Percentiles rank a stretch among this genome's conserved stretches.
These are phyloP conservation scores for Sylvietta virens DNA, from an alignment of 2,113 vertebrate species.

Conservation along the genomic window DNA sequence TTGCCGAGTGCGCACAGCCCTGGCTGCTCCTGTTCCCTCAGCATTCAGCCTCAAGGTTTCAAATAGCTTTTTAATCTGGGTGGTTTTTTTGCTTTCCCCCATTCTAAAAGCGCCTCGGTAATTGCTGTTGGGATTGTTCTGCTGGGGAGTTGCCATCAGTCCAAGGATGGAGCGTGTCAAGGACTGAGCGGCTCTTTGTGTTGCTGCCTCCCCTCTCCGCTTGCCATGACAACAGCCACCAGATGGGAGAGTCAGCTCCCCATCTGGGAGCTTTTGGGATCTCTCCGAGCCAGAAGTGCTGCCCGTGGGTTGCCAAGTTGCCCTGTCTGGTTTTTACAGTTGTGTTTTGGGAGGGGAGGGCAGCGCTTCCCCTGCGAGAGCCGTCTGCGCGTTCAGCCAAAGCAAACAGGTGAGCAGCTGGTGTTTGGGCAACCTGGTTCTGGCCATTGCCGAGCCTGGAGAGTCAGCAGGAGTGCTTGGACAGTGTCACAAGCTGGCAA, in stretches of 20 bases:
- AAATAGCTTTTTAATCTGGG: conserved; percentile 34
- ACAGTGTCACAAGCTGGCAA: not conserved
- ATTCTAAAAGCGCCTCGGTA: not conserved
- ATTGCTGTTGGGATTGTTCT: conserved; percentile 23
- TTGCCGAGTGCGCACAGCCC: rapidly evolving
- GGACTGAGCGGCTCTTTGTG: not conserved
- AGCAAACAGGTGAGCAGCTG: not conserved
- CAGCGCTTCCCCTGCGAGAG: not conserved
- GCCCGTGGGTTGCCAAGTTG: not conserved
- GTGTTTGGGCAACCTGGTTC: not conserved
- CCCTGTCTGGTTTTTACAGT: not conserved
- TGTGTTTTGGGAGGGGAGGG: not conserved
- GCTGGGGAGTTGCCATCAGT: not conserved
- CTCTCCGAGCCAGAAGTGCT: not conserved
- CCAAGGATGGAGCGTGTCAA: conserved; percentile 20
- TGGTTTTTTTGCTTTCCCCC: not conserved
- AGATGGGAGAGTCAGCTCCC: not conserved
- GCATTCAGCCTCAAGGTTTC: conserved; percentile 46
- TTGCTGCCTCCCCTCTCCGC: not conserved
- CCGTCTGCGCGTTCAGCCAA: rapidly evolving
- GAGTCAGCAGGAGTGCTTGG: not conserved
- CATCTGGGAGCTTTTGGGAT: no score
- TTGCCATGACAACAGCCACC: not conserved
- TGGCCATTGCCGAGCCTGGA: not conserved
- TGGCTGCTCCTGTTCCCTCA: not conserved